Evolutionary conservation across 2,797 vertebrate genomes (phyloP).

Genomic region (Pseudochirops corinnae): DNA sequence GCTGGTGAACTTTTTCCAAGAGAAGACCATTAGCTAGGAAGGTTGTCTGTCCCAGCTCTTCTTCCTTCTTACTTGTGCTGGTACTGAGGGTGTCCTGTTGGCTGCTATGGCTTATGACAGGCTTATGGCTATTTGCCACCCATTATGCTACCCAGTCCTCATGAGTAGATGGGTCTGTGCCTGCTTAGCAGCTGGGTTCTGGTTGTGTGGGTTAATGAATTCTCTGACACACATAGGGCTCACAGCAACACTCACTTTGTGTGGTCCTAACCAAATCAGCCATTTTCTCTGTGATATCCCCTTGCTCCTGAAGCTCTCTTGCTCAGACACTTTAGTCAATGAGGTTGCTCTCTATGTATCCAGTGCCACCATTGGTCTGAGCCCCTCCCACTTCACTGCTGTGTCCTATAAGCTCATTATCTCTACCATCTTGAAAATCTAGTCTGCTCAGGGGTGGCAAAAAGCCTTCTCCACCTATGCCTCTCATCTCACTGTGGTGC

Average conservation of each 20-base stretch:
- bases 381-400: constrained; percentile 64
- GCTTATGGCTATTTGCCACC: constrained; percentile 72
- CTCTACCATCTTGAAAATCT: constrained; percentile 47
- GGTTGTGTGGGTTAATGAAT: constrained; percentile 32
- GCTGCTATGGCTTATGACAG: constrained; percentile 38
- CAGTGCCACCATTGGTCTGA: constrained; percentile 12
- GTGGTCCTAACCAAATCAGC: constrained; percentile 58
- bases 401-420: constrained; percentile 48
- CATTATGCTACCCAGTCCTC: constrained; percentile 51
- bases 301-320: constrained; percentile 62
- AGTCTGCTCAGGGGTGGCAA: not conserved
- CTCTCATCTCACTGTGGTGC: constrained; percentile 56
- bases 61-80: constrained; percentile 66
- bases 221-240: not conserved
- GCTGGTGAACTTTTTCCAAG: rapidly evolving
- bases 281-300: constrained; percentile 72
- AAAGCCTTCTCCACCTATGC: constrained; percentile 62
- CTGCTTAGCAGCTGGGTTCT: constrained; percentile 41
- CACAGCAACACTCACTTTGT: not conserved
- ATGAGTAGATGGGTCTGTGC: constrained; percentile 46
- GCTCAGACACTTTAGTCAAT: constrained; percentile 54
- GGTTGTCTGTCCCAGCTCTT: constrained; percentile 50
- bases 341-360: constrained; percentile 58
- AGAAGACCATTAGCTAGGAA: constrained; percentile 62
- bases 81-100: constrained; percentile 68